A percentile compares a stretch with the other conserved stretches of the same genome.
phyloP scores from a whole-genome alignment of 2,888 invertebrate genomes.

The Aphidius colemani region DNA sequence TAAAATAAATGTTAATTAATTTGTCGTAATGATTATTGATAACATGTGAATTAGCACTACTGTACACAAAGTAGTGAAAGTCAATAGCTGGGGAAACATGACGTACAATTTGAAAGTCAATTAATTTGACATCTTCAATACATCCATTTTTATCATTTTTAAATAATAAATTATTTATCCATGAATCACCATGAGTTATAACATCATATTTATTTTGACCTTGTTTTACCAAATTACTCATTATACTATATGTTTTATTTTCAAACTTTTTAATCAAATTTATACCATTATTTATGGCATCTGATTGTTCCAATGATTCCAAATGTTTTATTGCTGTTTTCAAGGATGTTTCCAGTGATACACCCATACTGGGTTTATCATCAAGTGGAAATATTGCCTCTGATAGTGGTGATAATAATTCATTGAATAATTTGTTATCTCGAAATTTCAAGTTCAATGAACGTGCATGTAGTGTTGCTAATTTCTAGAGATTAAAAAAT shows the following conservation, averaged over 20 bases:
- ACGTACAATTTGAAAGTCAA: constrained; percentile 44
- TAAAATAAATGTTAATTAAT: constrained; percentile 39
- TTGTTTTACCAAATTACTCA: constrained; percentile 33
- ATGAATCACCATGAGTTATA: constrained; percentile 47
- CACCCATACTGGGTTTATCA: constrained; percentile 33
- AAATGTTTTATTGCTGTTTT: constrained; percentile 33
- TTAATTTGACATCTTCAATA: constrained; percentile 37
- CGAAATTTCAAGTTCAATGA: constrained; percentile 40
- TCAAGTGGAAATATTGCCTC: constrained; percentile 41
- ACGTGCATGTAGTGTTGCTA: constrained; percentile 45
- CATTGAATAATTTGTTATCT: constrained; percentile 33
- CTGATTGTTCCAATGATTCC: constrained; percentile 32
- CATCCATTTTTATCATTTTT: constrained; percentile 34
- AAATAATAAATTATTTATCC: constrained; percentile 50
- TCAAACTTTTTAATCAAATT: constrained; percentile 29
- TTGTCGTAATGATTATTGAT: constrained; percentile 38
- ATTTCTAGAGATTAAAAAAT: constrained; percentile 34
- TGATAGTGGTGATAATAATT: constrained; percentile 35
- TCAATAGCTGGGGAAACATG: constrained; percentile 45
- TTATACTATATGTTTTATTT: constrained; percentile 22
- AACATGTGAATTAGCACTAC: constrained; percentile 39
- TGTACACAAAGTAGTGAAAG: constrained; percentile 48
- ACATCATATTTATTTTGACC: constrained; percentile 39
- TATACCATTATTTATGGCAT: constrained; percentile 25
- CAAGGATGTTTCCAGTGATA: constrained; percentile 31